Evolutionary conservation across 2,888 invertebrate genomes (phyloP), one percentile per base, ranked within the genome.

Genomic region (Nymphalis urticae): DNA sequence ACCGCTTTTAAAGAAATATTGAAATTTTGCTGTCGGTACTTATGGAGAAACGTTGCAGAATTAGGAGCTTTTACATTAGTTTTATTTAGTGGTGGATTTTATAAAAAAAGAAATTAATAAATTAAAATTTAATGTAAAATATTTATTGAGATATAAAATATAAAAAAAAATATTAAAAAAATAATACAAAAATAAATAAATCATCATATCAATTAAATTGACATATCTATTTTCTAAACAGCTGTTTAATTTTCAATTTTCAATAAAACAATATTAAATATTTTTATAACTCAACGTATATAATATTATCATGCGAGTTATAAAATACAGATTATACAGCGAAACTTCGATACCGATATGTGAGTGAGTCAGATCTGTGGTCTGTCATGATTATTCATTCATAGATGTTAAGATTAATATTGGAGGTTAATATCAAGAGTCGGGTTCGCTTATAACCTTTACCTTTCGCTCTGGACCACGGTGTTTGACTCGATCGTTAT

Each of bases 21-120:
- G 16, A 54, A 54, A 24, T 19, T 58, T 58, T 7, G 42, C 19
- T 19, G 8, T 17, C 70, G 68, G 72, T 64, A 73, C 73, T 62
- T 62, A 66, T 36, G 62, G 72, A 70, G 72, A 72, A 73, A 68
- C 61, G 72, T 73, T 73, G 73, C 72, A 72, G 62, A 73, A 72
- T 72, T 68, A 73, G 73, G 68, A 71, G 61, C 62, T 17, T 21
- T 47, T 42, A 9, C 36, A 48, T 69, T 69, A 60, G 54, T 71
- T 59, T 36, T 54, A 64, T 61, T 48, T 21, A 58, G 58, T 58
- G 58, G 58, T 58, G 27, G 54, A 42, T 42, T 62, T 62, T 54
- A 65, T 63, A 42, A 54, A 71, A 71, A 69, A 70, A 71, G 69
- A 68, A 69, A 62, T 62, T 56, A 62, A 66, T 62, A 66, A 62